phyloP scores from a whole-genome alignment of 2,113 vertebrate genomes.

The Ploceus nigricollis region DNA sequence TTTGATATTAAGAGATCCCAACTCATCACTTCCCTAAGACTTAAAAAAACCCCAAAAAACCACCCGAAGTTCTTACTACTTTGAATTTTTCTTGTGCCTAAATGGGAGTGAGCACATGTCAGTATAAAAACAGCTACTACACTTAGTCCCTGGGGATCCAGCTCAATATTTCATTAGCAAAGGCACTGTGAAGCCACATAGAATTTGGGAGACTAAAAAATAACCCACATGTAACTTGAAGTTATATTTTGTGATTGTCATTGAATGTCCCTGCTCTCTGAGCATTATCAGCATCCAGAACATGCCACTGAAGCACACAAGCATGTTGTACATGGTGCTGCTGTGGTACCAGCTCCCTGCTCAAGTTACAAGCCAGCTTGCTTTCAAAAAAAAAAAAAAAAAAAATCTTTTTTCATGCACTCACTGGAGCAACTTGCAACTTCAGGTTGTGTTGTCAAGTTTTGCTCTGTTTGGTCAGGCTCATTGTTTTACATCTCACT shows the following conservation, averaged over 20 bases:
- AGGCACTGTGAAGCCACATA: neutral
- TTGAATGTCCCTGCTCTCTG: neutral
- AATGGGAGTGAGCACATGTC: neutral
- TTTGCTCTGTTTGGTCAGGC: neutral
- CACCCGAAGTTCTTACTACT: neutral
- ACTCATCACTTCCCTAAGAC: neutral
- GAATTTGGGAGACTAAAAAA: neutral
- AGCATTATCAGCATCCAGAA: neutral
- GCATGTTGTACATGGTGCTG: neutral
- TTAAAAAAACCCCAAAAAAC: neutral
- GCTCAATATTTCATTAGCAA: neutral
- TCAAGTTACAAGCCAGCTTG: neutral
- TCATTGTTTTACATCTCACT: neutral
- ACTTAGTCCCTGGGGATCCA: neutral
- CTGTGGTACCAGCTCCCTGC: neutral
- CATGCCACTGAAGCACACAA: neutral
- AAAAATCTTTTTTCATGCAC: neutral
- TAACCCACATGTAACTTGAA: neutral
- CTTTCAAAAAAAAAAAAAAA: neutral
- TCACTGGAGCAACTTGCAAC: neutral
- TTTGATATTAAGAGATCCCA: neutral
- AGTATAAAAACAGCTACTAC: neutral
- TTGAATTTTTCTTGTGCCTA: neutral
- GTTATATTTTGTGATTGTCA: neutral
- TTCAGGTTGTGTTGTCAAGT: neutral